Conservation (phyloP, 2,797 vertebrate genomes). For the Pseudomugil tenellus region DNA sequence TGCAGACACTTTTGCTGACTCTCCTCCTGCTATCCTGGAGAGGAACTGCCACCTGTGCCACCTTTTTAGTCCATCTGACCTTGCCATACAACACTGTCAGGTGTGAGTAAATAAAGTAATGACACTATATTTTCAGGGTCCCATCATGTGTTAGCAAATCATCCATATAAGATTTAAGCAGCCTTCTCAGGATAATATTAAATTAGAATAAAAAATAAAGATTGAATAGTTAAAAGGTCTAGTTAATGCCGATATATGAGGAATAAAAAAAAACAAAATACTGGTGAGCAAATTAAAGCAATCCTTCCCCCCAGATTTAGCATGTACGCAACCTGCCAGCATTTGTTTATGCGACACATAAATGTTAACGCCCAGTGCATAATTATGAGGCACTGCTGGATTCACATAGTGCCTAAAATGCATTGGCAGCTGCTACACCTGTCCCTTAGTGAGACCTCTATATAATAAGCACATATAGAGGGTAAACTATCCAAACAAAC, state of each 20-base stretch:
- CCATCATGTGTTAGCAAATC: neutral
- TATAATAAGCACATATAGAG: neutral
- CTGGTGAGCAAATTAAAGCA: neutral
- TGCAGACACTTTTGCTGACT: constrained; percentile 9
- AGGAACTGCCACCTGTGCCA: constrained; percentile 1
- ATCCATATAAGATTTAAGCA: neutral
- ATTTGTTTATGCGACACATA: neutral
- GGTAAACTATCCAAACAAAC: neutral
- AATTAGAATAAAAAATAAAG: too few relatives aligned
- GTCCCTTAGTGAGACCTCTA: neutral
- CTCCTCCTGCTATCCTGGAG: neutral
- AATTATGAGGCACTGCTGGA: neutral
- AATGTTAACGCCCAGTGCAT: neutral
- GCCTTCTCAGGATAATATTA: too few relatives aligned
- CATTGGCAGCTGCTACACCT: neutral
- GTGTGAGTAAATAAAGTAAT: neutral
- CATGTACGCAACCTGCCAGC: neutral
- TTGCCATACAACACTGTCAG: neutral
- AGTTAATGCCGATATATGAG: too few relatives aligned
- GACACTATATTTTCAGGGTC: neutral
- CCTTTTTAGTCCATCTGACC: neutral
- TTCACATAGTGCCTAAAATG: neutral
- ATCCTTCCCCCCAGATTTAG: neutral
- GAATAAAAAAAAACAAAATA: too few relatives aligned
- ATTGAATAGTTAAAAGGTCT: too few relatives aligned